These are phyloP conservation scores for Camponotus vicinus DNA, from an alignment of 1,140 invertebrate species.

Conservation along the genomic window DNA sequence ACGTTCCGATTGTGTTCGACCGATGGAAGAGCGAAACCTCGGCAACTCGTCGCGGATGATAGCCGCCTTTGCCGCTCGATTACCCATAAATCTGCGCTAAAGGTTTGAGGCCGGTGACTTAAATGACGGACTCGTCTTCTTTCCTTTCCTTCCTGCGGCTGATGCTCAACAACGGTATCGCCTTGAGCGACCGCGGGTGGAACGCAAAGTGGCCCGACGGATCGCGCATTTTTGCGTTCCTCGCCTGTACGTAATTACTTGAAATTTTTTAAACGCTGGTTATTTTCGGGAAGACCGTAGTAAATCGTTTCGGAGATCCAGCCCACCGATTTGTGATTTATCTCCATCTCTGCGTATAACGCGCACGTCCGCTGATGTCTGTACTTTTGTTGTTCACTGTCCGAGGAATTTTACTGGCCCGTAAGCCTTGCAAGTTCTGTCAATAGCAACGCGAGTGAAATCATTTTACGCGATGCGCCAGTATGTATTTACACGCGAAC, in stretches of 20 bases:
- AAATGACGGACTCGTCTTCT: conserved; percentile 76
- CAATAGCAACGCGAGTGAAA: background rate
- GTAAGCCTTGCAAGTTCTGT: conserved; percentile 1
- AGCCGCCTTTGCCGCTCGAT: conserved; percentile 78
- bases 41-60: conserved; percentile 74
- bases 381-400: conserved; percentile 47
- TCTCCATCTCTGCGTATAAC: conserved; percentile 52
- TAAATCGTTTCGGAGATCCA: conserved; percentile 68
- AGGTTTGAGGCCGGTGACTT: conserved; percentile 74
- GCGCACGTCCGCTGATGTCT: conserved; percentile 43
- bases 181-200: conserved; percentile 73
- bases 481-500: background rate
- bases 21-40: conserved; percentile 67
- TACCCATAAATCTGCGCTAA: conserved; percentile 83
- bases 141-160: conserved; percentile 70
- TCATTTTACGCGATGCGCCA: background rate
- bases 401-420: conserved; percentile 2
- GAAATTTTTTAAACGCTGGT: conserved; percentile 70
- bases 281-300: conserved; percentile 63
- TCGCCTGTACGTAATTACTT: conserved; percentile 70
- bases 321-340: conserved; percentile 55
- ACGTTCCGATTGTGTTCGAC: conserved; percentile 26
- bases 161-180: conserved; percentile 64
- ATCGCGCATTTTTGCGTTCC: conserved; percentile 71
- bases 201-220: conserved; percentile 70